Conservation (phyloP, 2,888 invertebrate genomes). For the Phasia obesa region DNA sequence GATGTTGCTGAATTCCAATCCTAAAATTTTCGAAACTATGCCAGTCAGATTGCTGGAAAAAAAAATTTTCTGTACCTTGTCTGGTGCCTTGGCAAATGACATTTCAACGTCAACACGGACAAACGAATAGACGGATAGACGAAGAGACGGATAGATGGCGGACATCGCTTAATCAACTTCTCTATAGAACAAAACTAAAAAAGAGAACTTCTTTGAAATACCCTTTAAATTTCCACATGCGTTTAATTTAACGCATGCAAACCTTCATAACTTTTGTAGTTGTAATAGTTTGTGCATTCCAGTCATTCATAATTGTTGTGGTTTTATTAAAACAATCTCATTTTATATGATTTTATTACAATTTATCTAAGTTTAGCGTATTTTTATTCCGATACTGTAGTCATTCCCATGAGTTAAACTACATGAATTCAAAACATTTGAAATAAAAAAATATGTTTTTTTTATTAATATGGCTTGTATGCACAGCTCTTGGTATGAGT, state of each 20-base stretch:
- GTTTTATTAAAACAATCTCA: slow-evolving; percentile 22
- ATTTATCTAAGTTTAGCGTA: neutral
- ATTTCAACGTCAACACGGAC: no score
- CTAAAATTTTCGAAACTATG: no score
- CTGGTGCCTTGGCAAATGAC: no score
- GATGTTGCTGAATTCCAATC: no score
- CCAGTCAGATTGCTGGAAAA: no score
- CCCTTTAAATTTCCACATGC: neutral
- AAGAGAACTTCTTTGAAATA: no score
- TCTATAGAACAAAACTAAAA: no score
- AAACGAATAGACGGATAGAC: no score
- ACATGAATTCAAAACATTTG: neutral
- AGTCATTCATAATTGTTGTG: slow-evolving; percentile 13
- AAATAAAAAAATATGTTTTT: neutral
- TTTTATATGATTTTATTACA: slow-evolving; percentile 5
- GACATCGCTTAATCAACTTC: no score
- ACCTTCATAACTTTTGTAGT: neutral
- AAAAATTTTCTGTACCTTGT: no score
- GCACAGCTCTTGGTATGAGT: neutral
- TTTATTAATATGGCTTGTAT: neutral
- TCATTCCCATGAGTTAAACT: neutral
- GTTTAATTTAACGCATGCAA: neutral
- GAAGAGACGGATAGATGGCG: no score
- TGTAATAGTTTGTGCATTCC: neutral
- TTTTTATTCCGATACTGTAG: neutral